phyloP scores from a whole-genome alignment of 2,797 vertebrate genomes.

The Bovichtus diacanthus region DNA sequence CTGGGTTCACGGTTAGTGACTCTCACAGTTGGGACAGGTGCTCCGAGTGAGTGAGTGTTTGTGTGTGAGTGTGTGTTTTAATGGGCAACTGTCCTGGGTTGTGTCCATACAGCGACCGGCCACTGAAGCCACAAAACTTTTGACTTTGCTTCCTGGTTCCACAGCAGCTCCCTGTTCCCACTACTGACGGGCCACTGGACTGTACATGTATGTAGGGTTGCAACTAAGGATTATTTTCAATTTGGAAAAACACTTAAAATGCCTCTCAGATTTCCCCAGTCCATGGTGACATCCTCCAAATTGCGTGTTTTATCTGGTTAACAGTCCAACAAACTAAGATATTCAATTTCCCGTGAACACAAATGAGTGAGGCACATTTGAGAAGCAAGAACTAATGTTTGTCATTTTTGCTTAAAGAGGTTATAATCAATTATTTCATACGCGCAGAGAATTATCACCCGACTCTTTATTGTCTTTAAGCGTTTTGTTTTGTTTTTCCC shows the following conservation, averaged over 20 bases:
- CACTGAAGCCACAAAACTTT: slow-evolving; percentile 76
- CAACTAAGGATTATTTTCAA: not conserved
- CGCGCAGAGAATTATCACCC: not conserved
- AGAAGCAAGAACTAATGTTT: not conserved
- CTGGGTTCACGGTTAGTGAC: slow-evolving; percentile 62
- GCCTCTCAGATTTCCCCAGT: not conserved
- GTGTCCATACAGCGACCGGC: slow-evolving; percentile 69
- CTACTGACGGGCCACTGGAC: slow-evolving; percentile 52
- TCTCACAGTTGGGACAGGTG: slow-evolving; percentile 70
- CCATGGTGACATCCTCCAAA: not conserved
- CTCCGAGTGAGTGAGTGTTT: slow-evolving; percentile 63
- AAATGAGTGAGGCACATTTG: not conserved
- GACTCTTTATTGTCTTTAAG: not conserved
- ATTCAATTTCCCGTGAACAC: not conserved
- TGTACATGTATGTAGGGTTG: slow-evolving; percentile 26
- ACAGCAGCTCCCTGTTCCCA: slow-evolving; percentile 63
- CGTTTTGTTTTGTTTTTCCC: not conserved
- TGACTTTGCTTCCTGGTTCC: slow-evolving; percentile 56
- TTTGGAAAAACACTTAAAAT: not conserved
- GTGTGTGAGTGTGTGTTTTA: slow-evolving; percentile 48
- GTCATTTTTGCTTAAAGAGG: not conserved
- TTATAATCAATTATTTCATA: not conserved
- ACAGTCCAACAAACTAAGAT: not conserved
- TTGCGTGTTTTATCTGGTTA: not conserved
- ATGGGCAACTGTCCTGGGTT: slow-evolving; percentile 72